Percentiles rank a stretch among this genome's conserved stretches.
These are phyloP conservation scores for Trichoplusia ni DNA, from an alignment of 1,140 invertebrate genomes.

Conservation along the genomic window DNA sequence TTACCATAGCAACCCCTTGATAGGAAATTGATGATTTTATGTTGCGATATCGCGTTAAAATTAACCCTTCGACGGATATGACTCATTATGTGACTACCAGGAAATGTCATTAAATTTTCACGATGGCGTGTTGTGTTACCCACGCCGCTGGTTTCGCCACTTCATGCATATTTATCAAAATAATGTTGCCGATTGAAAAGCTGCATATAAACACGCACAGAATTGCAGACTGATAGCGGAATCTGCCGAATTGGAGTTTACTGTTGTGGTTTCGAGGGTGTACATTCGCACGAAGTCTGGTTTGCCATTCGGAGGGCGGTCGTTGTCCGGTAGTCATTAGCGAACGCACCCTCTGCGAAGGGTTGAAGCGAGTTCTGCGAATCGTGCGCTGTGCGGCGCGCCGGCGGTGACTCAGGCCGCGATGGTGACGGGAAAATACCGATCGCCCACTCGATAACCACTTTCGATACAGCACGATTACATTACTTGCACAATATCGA, in stretches of 20 bases:
- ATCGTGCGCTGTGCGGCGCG: slow-evolving; percentile 46
- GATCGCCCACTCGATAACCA: slow-evolving; percentile 60
- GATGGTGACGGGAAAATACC: slow-evolving; percentile 60
- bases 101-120: slow-evolving; percentile 81
- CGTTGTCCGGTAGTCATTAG: slow-evolving; percentile 72
- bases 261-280: slow-evolving; percentile 66
- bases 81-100: slow-evolving; percentile 77
- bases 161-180: slow-evolving; percentile 81
- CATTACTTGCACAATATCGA: slow-evolving; percentile 42
- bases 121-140: slow-evolving; percentile 77
- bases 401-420: slow-evolving; percentile 67
- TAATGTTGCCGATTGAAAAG: slow-evolving; percentile 79
- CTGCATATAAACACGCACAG: slow-evolving; percentile 78
- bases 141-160: slow-evolving; percentile 70
- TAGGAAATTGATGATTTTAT: slow-evolving; percentile 65
- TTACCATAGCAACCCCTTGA: slow-evolving; percentile 34
- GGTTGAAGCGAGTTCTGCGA: slow-evolving; percentile 66
- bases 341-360: slow-evolving; percentile 63
- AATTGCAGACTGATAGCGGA: slow-evolving; percentile 59
- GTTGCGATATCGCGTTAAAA: slow-evolving; percentile 71
- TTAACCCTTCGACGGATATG: slow-evolving; percentile 76
- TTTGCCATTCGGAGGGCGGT: slow-evolving; percentile 61
- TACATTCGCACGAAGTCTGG: slow-evolving; percentile 56
- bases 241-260: slow-evolving; percentile 67
- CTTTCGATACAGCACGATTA: slow-evolving; percentile 53